A percentile compares a stretch with the other conserved stretches of the same genome.
phyloP scores from a whole-genome alignment of 1,140 invertebrate genomes.

The Linepithema humile region DNA sequence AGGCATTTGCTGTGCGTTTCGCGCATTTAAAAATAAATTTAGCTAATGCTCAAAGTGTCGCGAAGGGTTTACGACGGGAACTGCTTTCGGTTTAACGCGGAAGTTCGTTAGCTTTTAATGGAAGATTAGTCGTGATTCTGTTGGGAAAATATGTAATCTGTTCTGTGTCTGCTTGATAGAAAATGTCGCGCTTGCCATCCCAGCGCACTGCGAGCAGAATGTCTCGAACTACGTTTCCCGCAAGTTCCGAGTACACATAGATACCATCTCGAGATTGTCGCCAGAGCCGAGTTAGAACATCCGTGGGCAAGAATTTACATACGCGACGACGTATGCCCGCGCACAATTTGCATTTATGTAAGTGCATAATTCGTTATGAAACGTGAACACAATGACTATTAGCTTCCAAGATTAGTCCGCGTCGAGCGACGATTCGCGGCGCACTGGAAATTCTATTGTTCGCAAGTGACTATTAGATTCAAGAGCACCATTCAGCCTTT shows the following conservation, averaged over 20 bases:
- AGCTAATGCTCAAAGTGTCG: neutral
- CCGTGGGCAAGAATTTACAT: constrained; percentile 49
- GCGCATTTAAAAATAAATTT: neutral
- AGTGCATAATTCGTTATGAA: constrained; percentile 59
- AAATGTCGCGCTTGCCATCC: neutral
- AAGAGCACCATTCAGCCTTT: constrained; percentile 37
- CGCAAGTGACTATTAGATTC: constrained; percentile 51
- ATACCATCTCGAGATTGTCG: neutral
- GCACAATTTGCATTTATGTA: constrained; percentile 58
- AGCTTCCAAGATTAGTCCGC: constrained; percentile 48
- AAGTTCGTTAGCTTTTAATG: neutral
- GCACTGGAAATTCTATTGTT: constrained; percentile 49
- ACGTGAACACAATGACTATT: constrained; percentile 55
- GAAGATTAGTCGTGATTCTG: neutral
- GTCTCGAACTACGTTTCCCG: constrained; percentile 7
- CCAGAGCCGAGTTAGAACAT: constrained; percentile 30
- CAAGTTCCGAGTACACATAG: constrained; percentile 6
- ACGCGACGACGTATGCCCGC: constrained; percentile 16
- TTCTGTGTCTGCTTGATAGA: neutral
- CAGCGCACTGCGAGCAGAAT: neutral
- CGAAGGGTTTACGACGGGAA: neutral
- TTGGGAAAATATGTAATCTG: neutral
- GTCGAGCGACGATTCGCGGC: constrained; percentile 44
- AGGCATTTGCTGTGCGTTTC: neutral
- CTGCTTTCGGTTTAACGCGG: neutral